Base-by-base conservation (phyloP, 2,888 invertebrate genomes). In the Amorpha juglandis region DNA sequence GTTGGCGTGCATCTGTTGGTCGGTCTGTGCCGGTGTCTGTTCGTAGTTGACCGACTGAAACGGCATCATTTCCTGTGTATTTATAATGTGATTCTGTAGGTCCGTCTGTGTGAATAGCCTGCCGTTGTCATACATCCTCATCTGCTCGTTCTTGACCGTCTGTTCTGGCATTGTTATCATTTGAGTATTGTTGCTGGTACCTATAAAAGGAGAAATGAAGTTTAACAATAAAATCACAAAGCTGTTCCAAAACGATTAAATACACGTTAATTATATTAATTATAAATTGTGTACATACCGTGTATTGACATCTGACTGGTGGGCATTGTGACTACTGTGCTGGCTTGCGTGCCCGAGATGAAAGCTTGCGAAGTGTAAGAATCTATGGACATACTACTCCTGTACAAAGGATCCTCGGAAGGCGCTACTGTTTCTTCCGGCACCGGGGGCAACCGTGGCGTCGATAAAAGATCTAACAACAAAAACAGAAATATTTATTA, bases 361-460 rank as follows among this genome's bases (percentile, higher is more conserved):
- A 88, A 92, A 42, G 82, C 82, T 68, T 89, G 87, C 21, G 86
- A 75, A 58, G 78, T 79, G 78, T 90, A 92, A 1, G 89, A 73
- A 76, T 91, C 92, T 69, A 90, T 87, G 50, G 92, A 88, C 86
- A 94, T 94, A 19, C 83, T 83, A 69, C 84, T 80, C 67, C 91
- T 80, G 74, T 94, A 93, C 82, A 95, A 82, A 62, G 92, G 79
- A 69, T 95, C 95, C 71, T 95, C 95, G 33, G 88, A 68, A 52
- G 87, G 79, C 42, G 92, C 72, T 50, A 94, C 80, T 65, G 91
- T 89, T 79, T 95, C 95, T 78, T 95, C 95, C 7, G 95, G 95
- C 68, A 95, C 95, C 19, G 95, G 92, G 69, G 95, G 94, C 78
- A 95, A 83, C 58, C 95, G 94, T 58, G 94, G 83, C 69, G 84